Base-by-base conservation (phyloP, 2,888 invertebrate species). In the Scaeva pyrastri region DNA sequence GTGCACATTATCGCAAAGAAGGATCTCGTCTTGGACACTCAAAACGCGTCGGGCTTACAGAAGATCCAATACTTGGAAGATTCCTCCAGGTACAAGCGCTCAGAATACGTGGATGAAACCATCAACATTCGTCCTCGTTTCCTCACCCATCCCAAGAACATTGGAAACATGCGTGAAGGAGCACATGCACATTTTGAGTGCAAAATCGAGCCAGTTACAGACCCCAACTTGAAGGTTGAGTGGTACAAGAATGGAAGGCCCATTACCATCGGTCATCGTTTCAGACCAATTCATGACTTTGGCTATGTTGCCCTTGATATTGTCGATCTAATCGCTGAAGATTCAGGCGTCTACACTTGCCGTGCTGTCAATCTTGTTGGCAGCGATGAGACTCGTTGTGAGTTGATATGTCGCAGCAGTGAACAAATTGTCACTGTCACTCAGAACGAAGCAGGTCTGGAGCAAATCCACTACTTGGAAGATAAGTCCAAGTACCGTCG, bases 261-360 rank as follows among this genome's bases (percentile, higher is more conserved):
- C 31, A 96, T 99, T 71, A 98, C 97, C 19, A 95, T 98, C 91
- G 98, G 98, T 64, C 98, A 98, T 91, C 95, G 98, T 90, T 99
- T 98, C 94, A 95, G 98, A 89, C 98, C 98, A 79, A 98, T 98
- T 91, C 98, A 98, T 91, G 99, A 99, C 93, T 99, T 99, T 93
- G 99, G 99, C 50, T 99, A 98, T 91, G 99, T 99, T 23, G 98
- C 99, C 16, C 94, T 99, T 87, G 99, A 99, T 91, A 97, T 99
- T 88, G 96, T 98, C 88, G 98, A 98, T 91, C 94, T 98, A 74
- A 98, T 98, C 91, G 97, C 98, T 73, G 99, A 99, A 94, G 99
- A 99, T 93, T 96, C 97, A 0, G 98, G 97, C 62, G 95, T 96
- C 23, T 99, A 99, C 92, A 98, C 98, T 4, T 98, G 98, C 91